Conservation (phyloP, 2,797 vertebrate genomes). For the Pangasius sanitwongsei region DNA sequence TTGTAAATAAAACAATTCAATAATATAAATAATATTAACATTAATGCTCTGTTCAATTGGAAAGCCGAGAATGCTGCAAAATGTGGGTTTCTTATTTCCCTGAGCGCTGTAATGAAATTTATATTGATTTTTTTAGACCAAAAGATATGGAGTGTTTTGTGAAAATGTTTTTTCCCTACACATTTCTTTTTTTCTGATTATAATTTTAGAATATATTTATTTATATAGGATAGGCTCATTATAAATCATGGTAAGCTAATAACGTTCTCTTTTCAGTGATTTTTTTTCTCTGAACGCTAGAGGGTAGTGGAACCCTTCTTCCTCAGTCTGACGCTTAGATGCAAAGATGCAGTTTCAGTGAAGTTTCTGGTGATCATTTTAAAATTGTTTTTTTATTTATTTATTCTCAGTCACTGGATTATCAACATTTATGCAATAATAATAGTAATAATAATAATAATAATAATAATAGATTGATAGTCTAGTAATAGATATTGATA, state of each 20-base stretch:
- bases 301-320: constrained; percentile 69
- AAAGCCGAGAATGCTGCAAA: neutral
- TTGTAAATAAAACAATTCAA: neutral
- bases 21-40: neutral
- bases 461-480: too few species aligned
- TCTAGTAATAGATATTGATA: neutral
- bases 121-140: neutral
- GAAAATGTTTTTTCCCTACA: neutral
- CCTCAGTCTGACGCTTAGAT: neutral
- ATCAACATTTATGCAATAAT: neutral
- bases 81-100: neutral
- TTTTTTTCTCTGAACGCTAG: constrained; percentile 62
- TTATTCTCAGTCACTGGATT: neutral
- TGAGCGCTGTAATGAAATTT: neutral
- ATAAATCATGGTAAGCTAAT: neutral
- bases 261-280: neutral
- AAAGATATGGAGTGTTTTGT: neutral
- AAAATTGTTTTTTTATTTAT: too few species aligned
- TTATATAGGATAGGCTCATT: neutral
- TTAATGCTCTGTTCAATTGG: neutral
- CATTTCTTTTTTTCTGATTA: neutral
- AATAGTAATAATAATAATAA: neutral
- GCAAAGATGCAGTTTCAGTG: neutral
- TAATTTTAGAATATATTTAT: neutral
- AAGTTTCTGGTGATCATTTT: neutral